Evolutionary conservation across 2,888 invertebrate species (phyloP).

Genomic region (Magallana nippona): DNA sequence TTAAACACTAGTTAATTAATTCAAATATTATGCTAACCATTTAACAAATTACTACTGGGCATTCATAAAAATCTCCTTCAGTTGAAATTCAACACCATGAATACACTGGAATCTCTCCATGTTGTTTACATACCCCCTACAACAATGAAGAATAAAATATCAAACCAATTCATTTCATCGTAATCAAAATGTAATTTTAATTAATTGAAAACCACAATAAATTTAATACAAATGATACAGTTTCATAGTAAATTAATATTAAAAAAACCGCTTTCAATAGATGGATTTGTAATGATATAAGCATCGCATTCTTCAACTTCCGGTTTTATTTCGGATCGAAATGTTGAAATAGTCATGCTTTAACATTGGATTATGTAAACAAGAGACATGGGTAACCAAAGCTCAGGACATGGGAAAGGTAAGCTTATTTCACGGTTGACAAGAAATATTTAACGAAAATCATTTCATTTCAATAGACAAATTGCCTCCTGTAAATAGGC

Average conservation of each 20-base stretch:
- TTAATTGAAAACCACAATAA: too few relatives aligned
- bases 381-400: slow-evolving; percentile 14
- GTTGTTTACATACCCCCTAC: slow-evolving; percentile 16
- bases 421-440: neutral
- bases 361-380: neutral
- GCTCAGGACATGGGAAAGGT: slow-evolving; percentile 19
- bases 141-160: neutral
- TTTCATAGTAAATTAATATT: neutral
- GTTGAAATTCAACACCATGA: too few relatives aligned
- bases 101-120: neutral
- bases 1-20: too few relatives aligned
- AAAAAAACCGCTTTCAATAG: neutral
- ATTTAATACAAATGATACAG: too few relatives aligned
- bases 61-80: too few relatives aligned
- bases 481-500: too few relatives aligned
- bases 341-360: slow-evolving; percentile 27
- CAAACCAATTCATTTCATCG: too few relatives aligned
- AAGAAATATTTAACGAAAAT: neutral
- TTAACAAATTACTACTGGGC: too few relatives aligned
- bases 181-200: too few relatives aligned
- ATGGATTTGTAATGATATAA: neutral
- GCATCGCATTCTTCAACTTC: neutral
- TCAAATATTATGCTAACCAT: too few relatives aligned
- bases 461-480: neutral
- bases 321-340: slow-evolving; percentile 3